Base-by-base conservation (phyloP, 1,140 invertebrate genomes). In the Zaprionus davidi region DNA sequence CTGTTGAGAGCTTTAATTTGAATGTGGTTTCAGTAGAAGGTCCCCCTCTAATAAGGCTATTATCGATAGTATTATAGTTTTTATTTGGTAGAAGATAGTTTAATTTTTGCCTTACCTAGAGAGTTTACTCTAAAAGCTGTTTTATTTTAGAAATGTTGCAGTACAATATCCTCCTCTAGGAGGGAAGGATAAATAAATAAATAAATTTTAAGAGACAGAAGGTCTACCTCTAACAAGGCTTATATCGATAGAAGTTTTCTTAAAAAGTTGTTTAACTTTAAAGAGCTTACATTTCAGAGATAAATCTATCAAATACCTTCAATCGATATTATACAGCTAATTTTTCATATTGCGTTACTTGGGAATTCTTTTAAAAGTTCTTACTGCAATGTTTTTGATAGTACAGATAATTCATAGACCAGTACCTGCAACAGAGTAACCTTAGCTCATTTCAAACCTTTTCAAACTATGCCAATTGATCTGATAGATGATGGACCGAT, bases 401-500 rank as follows among this genome's bases (percentile, higher is more conserved):
- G 41, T 9, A 44, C 2, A 5, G 6, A 17, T 9, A 46, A 3
- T 9, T 46, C 3, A 34, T 34, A 11, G 31, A 24, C 0, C 3
- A 26, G 3, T 55, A 24, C 51, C 3, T 55, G 11, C 22, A n/a
- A 55, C 28, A 9, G 3, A 44, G 28, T 11, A 60, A 60, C 17
- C 44, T 24, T 15, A 13, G 6, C 0, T 31, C 1, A 24, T 53
- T 53, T 53, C 24, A 31, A 34, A 57, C 17, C 36, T 17, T 36
- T 55, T 13, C n/a, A 55, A 60, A 31, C 26, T 46, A 6, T 44
- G 15, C 36, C 53, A 59, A 58, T 51, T 41, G 31, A 58, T 51
- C 15, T 15, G 49, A 24, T 36, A 34, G 63, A 64, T 63, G 58
- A 75, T 70, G 24, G 71, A 51, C 26, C 20, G 49, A 44, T 67